Percentiles rank a stretch among this genome's conserved stretches.
Conservation (phyloP, 92 coral and sea anemone species). For the Phenganax marumi region DNA sequence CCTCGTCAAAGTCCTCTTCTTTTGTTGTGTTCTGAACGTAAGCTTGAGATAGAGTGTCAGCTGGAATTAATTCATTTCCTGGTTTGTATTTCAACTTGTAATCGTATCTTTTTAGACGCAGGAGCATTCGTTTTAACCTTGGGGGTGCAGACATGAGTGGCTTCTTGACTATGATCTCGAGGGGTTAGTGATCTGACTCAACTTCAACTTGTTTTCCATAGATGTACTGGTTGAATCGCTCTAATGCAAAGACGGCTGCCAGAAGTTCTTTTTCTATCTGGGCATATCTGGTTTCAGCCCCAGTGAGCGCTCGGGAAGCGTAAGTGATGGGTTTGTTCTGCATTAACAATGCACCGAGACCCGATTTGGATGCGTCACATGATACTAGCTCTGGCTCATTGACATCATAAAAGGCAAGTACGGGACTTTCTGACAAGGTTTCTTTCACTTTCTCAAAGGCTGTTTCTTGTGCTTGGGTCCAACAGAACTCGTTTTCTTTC, state of each 20-base stretch:
- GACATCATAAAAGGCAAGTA: conserved; percentile 9
- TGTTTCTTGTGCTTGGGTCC: not conserved
- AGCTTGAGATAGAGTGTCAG: conserved; percentile 14
- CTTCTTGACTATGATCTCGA: conserved; percentile 8
- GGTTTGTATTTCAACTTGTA: conserved; percentile 11
- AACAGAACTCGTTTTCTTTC: not conserved
- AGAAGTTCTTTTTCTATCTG: conserved; percentile 3
- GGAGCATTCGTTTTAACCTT: conserved; percentile 17
- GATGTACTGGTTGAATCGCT: conserved; percentile 17
- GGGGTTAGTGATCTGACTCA: conserved; percentile 24
- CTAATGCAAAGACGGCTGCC: not conserved
- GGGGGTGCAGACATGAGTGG: conserved; percentile 18
- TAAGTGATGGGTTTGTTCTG: conserved; percentile 9
- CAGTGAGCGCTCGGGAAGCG: not conserved
- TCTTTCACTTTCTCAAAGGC: not conserved
- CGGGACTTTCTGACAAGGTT: not conserved
- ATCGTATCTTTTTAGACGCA: conserved; percentile 22
- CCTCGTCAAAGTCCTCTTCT: too few species aligned
- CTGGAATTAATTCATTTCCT: conserved; percentile 4
- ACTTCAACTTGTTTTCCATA: too few species aligned
- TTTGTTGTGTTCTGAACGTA: too few species aligned
- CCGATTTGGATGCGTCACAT: conserved; percentile 1
- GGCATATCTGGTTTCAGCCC: not conserved
- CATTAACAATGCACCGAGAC: not conserved
- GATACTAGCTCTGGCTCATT: not conserved